These are phyloP conservation scores for Zoanthus solanderi DNA, from an alignment of 92 coral and sea anemone species.

Conservation along the genomic window DNA sequence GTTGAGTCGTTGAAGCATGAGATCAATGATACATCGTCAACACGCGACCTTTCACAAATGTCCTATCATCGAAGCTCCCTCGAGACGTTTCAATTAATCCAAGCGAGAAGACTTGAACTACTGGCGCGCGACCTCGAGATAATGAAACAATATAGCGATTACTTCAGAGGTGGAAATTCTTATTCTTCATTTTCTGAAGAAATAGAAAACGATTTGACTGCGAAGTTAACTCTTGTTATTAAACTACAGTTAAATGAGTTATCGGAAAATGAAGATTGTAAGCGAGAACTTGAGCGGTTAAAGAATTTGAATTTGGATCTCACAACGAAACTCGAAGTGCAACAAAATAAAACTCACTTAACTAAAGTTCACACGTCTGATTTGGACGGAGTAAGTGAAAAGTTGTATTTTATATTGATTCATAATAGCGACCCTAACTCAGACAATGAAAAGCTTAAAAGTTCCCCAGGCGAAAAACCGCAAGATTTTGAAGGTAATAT, in stretches of 20 bases:
- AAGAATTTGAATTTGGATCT: constrained; percentile 48
- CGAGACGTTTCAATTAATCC: constrained; percentile 65
- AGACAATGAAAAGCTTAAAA: constrained; percentile 2
- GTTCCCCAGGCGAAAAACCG: constrained; percentile 33
- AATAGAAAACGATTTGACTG: constrained; percentile 62
- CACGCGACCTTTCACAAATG: constrained; percentile 55
- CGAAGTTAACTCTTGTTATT: constrained; percentile 60
- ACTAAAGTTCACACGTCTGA: constrained; percentile 69
- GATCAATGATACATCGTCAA: background rate
- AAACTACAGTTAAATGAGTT: constrained; percentile 77
- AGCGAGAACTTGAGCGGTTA: constrained; percentile 60
- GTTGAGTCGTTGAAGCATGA: constrained; percentile 26
- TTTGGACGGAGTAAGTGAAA: constrained; percentile 71
- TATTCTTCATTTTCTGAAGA: constrained; percentile 73
- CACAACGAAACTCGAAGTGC: constrained; percentile 53
- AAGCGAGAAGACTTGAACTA: constrained; percentile 59
- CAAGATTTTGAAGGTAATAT: background rate
- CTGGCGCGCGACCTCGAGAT: constrained; percentile 77
- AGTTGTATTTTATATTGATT: constrained; percentile 52
- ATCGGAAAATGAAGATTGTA: constrained; percentile 37
- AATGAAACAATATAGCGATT: constrained; percentile 57
- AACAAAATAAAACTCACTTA: constrained; percentile 52
- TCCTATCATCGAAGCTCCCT: constrained; percentile 68
- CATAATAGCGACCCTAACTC: constrained; percentile 38
- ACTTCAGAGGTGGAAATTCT: constrained; percentile 55